Evolutionary conservation across 2,113 vertebrate genomes (phyloP).

Genomic region (Ciconia stormi): DNA sequence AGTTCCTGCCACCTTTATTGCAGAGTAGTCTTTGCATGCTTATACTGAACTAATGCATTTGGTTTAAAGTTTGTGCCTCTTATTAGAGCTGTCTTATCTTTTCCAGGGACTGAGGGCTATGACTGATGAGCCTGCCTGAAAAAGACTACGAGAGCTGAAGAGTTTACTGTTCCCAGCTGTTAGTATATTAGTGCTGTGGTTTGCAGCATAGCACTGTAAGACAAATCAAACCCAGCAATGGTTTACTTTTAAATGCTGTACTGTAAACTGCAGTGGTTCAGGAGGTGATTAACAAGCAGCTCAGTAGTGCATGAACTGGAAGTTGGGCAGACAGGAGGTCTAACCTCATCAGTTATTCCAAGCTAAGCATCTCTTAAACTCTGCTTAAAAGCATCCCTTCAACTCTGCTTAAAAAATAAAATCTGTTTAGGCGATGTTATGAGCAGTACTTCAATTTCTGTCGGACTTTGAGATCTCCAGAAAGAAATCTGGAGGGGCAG

Average conservation of each 20-base stretch:
- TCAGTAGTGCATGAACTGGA: not conserved
- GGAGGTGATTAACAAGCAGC: conserved; percentile 8
- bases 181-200: not conserved
- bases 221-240: not conserved
- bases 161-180: not conserved
- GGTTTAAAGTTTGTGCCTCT: not conserved
- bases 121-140: not conserved
- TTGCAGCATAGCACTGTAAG: not conserved
- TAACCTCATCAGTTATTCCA: not conserved
- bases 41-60: not conserved
- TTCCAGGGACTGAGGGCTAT: not conserved
- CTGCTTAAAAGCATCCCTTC: not conserved
- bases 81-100: not conserved
- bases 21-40: not conserved
- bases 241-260: conserved; percentile 22
- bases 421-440: not conserved
- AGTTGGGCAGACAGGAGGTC: not conserved
- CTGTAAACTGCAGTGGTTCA: conserved; percentile 3
- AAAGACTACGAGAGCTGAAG: not conserved
- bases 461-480: not conserved
- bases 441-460: not conserved
- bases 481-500: not conserved
- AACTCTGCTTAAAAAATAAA: not conserved
- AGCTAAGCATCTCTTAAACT: not conserved
- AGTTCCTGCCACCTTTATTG: not conserved